A percentile compares a stretch with the other conserved stretches of the same genome.
Conservation (phyloP, 2,888 invertebrate genomes). For the Drosophila paracracens region DNA sequence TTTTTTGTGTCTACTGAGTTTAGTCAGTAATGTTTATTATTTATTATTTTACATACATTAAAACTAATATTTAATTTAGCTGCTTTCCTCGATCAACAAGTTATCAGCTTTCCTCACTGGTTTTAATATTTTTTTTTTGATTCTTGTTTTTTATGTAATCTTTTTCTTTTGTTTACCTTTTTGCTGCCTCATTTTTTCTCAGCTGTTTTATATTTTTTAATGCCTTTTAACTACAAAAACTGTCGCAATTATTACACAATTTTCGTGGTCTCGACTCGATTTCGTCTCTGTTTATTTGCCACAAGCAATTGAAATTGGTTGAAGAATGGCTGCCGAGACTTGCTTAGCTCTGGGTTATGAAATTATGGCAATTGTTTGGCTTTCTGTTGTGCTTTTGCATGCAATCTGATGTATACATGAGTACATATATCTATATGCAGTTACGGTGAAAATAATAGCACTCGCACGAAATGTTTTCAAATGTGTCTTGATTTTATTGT, state of each 20-base stretch:
- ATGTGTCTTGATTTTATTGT: neutral
- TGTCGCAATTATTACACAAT: conserved; percentile 76
- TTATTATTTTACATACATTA: no score
- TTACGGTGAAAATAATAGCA: neutral
- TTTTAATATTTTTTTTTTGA: neutral
- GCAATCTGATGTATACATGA: conserved; percentile 27
- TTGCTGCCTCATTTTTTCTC: conserved; percentile 9
- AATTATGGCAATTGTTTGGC: conserved; percentile 71
- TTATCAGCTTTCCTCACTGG: neutral
- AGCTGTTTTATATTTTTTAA: conserved; percentile 29
- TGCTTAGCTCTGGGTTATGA: conserved; percentile 63
- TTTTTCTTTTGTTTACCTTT: conserved; percentile 17
- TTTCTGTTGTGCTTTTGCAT: conserved; percentile 40
- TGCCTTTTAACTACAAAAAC: conserved; percentile 54
- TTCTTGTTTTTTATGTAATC: conserved; percentile 40
- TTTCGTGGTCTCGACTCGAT: conserved; percentile 40
- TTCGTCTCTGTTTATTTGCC: conserved; percentile 40
- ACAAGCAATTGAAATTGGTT: conserved; percentile 60
- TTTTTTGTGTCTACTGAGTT: no score
- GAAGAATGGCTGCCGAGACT: conserved; percentile 66
- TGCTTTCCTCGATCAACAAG: neutral
- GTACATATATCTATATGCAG: conserved; percentile 1
- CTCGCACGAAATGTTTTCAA: neutral
- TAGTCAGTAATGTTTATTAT: no score
- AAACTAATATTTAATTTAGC: neutral